Percentiles rank a stretch among this genome's conserved stretches.
Evolutionary conservation across 2,113 vertebrate species (phyloP).

Genomic region (Elachura formosa): DNA sequence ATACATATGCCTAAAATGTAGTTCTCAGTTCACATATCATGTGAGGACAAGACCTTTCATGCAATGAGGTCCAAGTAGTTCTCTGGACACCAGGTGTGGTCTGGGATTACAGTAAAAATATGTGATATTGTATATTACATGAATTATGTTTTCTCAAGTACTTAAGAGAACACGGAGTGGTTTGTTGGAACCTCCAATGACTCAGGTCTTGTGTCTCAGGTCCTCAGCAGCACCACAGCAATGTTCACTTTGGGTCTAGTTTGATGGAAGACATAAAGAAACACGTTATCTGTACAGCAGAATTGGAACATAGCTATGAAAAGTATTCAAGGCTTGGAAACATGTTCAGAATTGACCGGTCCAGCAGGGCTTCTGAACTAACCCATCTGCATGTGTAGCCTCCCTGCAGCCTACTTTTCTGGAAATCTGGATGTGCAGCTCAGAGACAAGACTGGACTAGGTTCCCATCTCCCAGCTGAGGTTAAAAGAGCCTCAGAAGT

Average conservation of each 20-base stretch:
- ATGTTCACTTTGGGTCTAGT: neutral
- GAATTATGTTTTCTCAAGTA: neutral
- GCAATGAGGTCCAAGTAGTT: neutral
- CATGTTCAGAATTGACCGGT: neutral
- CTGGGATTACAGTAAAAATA: neutral
- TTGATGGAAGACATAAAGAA: neutral
- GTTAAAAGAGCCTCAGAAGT: neutral
- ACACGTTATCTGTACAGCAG: neutral
- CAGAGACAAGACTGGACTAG: neutral
- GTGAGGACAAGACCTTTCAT: neutral
- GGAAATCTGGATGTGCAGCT: neutral
- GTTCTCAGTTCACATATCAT: neutral
- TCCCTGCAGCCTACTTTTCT: neutral
- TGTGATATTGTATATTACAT: neutral
- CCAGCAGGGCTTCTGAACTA: neutral
- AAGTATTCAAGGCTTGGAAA: neutral
- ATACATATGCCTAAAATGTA: neutral
- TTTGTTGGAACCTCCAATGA: neutral
- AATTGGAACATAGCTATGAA: neutral
- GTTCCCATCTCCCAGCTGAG: neutral
- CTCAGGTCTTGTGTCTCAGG: neutral
- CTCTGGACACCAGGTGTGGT: neutral
- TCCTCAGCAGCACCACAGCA: neutral
- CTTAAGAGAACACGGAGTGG: neutral
- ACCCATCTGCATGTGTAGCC: neutral